Evolutionary conservation across 1,140 invertebrate genomes (phyloP).

Genomic region (Bombus ignitus): DNA sequence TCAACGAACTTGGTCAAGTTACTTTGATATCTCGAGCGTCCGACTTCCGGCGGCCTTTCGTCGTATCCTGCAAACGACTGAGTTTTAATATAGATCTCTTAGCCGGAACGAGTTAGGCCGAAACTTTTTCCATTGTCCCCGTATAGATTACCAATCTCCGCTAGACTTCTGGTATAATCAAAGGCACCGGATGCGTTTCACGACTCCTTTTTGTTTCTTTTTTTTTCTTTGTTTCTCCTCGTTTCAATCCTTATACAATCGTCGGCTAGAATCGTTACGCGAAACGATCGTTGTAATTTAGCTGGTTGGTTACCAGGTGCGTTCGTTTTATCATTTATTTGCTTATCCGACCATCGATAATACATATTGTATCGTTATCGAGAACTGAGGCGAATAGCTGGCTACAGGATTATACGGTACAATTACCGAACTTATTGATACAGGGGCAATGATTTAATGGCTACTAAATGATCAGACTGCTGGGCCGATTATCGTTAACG

Average conservation of each 20-base stretch:
- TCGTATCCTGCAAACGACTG: conserved; percentile 59
- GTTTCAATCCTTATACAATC: background rate
- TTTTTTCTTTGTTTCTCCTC: background rate
- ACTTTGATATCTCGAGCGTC: conserved; percentile 57
- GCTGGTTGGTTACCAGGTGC: background rate
- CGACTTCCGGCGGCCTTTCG: conserved; percentile 61
- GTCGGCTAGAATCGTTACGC: background rate
- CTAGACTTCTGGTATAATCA: conserved; percentile 24
- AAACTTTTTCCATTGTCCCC: conserved; percentile 64
- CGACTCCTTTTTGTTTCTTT: conserved; percentile 30
- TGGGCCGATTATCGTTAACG: conserved; percentile 15
- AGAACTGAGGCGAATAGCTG: background rate
- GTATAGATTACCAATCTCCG: conserved; percentile 53
- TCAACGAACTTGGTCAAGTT: conserved; percentile 64
- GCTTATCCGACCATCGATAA: conserved; percentile 12
- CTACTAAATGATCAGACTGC: conserved; percentile 25
- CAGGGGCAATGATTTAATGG: conserved; percentile 41
- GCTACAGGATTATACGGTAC: conserved; percentile 27
- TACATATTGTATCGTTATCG: conserved; percentile 16
- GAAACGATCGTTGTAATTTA: background rate
- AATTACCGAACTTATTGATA: conserved; percentile 46
- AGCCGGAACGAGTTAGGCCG: conserved; percentile 45
- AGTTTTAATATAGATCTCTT: conserved; percentile 67
- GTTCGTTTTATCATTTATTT: conserved; percentile 20
- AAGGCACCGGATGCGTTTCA: conserved; percentile 48